These are phyloP conservation scores for Hassar affinis DNA, from an alignment of 2,113 vertebrate species.

Conservation along the genomic window DNA sequence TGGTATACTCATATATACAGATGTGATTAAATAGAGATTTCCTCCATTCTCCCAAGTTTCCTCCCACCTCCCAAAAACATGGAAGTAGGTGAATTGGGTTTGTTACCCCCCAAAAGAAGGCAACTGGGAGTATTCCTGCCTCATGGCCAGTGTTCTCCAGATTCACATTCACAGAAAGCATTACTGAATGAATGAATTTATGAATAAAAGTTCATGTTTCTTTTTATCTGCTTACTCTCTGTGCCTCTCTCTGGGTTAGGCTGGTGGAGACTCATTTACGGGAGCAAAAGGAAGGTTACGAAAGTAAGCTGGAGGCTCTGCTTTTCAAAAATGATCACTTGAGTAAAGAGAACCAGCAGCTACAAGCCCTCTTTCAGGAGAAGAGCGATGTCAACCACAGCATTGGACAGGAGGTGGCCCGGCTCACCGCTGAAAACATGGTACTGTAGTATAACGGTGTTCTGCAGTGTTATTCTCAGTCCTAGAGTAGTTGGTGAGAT, in stretches of 20 bases:
- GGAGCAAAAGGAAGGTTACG: constrained; percentile 82
- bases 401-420: constrained; percentile 83
- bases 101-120: not conserved
- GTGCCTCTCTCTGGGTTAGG: constrained; percentile 60
- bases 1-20: not conserved
- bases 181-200: not conserved
- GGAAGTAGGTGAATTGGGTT: too few species aligned
- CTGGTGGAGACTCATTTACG: constrained; percentile 84
- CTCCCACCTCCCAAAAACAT: not conserved
- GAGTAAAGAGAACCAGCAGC: constrained; percentile 82
- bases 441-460: constrained; percentile 58
- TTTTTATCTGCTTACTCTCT: not conserved
- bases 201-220: not conserved
- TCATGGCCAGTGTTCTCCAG: not conserved
- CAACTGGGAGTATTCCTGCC: not conserved
- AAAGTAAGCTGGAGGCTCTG: constrained; percentile 83
- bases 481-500: not conserved
- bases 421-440: constrained; percentile 87
- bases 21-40: not conserved
- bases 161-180: not conserved
- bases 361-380: constrained; percentile 87
- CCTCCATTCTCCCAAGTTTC: not conserved
- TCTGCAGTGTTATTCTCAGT: not conserved
- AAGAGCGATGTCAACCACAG: constrained; percentile 84
- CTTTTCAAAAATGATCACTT: constrained; percentile 85